phyloP scores from a whole-genome alignment of 2,113 vertebrate genomes.

The Puntigrus tetrazona region DNA sequence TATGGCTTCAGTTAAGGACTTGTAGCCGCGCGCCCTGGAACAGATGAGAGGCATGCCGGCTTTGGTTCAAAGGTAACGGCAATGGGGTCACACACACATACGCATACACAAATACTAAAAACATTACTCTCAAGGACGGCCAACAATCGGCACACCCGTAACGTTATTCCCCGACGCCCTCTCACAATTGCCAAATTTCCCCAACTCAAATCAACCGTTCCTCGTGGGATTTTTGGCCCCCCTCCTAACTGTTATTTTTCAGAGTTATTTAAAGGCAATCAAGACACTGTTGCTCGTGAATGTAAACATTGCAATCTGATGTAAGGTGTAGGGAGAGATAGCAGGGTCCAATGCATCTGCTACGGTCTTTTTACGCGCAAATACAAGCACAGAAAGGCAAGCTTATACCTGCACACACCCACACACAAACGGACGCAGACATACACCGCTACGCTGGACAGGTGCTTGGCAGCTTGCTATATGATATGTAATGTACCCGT shows the following conservation, averaged over 20 bases:
- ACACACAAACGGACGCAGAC: constrained; percentile 40
- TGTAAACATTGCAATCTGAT: constrained; percentile 53
- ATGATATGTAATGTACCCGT: constrained; percentile 51
- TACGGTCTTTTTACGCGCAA: neutral
- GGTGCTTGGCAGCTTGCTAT: constrained; percentile 48
- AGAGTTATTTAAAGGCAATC: constrained; percentile 56
- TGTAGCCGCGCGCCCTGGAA: constrained; percentile 56
- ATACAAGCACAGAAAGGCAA: constrained; percentile 3
- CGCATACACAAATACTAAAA: constrained; percentile 62
- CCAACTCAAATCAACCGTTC: constrained; percentile 45
- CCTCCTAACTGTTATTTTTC: constrained; percentile 40
- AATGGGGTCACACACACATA: constrained; percentile 28
- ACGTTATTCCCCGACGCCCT: constrained; percentile 29
- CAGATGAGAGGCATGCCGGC: constrained; percentile 64
- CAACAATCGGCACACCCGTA: constrained; percentile 35
- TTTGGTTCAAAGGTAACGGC: constrained; percentile 52
- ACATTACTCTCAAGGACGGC: constrained; percentile 63
- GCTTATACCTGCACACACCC: constrained; percentile 44
- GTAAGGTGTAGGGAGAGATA: constrained; percentile 47
- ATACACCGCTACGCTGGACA: constrained; percentile 43
- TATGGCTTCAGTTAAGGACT: constrained; percentile 47
- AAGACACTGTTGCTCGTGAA: constrained; percentile 41
- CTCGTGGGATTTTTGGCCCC: constrained; percentile 15
- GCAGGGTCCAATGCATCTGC: constrained; percentile 6
- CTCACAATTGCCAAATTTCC: constrained; percentile 27